Evolutionary conservation across 2,888 invertebrate species (phyloP), one percentile per base, ranked within the genome.

Genomic region (Teleiodes luculella): DNA sequence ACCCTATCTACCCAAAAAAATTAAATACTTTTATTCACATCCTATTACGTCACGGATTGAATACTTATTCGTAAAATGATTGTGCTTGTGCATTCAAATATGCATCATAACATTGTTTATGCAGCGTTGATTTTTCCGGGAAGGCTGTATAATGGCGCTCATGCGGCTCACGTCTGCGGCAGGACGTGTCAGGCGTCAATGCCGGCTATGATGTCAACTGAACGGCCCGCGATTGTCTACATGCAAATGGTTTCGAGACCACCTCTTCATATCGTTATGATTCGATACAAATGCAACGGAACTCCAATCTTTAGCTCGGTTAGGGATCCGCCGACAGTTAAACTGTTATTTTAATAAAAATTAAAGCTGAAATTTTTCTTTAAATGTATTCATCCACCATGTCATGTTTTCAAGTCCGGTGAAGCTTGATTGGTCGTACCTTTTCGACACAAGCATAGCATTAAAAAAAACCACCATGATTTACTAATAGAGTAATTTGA

Each of bases 101-200:
- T 35, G n/a, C 31, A 35, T 48, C 2, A 46, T 31, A 31, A 48
- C 53, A 52, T 51, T 55, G 48, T 57, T 50, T 53, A 55, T 57
- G 50, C 51, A 53, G 31, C 52, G 43, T 16, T 37, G 41, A 45
- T 35, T 33, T 24, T 59, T 51, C 45, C 45, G 52, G 57, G 57
- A 55, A 55, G 51, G 43, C 50, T 47, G 52, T 51, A 56, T 54
- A 52, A 41, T 41, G 53, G 20, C 20, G 57, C 60, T 46, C 56
- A 85, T 81, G 79, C 84, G 53, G 54, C 54, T 59, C 86, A 85
- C 87, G 86, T 83, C 66, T 58, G 54, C 49, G 54, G 66, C 82
- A 78, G 86, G 82, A 85, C 82, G 83, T 82, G 81, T 81, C 68
- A 66, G 72, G 72, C 72, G 74, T 73, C 75, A 67, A 69, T 72